Percentiles rank a stretch among this genome's conserved stretches.
These are phyloP conservation scores for Aphelocoma coerulescens DNA, from an alignment of 2,113 vertebrate genomes.

Conservation along the genomic window DNA sequence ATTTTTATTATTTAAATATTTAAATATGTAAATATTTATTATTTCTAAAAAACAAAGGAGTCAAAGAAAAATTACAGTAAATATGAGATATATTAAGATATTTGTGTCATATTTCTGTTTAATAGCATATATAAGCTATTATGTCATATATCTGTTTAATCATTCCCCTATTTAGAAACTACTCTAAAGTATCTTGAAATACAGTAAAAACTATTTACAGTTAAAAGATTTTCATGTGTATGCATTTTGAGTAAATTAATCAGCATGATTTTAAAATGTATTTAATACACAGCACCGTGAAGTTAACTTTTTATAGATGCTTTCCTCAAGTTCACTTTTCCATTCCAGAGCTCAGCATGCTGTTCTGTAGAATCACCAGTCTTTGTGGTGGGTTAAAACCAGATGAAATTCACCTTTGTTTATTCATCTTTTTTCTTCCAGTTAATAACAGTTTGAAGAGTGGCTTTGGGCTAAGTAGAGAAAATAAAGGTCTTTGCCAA, in stretches of 20 bases:
- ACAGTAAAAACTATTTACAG: not conserved
- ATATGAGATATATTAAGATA: conserved; percentile 32
- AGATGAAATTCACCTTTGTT: not conserved
- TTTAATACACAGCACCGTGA: not conserved
- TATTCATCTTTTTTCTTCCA: not conserved
- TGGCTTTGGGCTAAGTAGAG: not conserved
- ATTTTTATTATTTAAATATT: not conserved
- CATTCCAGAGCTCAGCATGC: not conserved
- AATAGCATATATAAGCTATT: not conserved
- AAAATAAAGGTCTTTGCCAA: not conserved
- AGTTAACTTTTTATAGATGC: not conserved
- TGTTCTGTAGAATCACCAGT: not conserved
- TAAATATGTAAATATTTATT: no score
- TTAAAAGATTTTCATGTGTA: not conserved
- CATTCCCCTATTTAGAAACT: not conserved
- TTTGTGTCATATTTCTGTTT: not conserved
- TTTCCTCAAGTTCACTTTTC: not conserved
- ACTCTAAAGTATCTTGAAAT: not conserved
- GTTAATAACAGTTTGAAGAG: not conserved
- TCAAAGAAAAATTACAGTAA: not conserved
- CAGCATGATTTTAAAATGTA: not conserved
- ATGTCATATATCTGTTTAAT: not conserved
- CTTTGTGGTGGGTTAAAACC: not conserved
- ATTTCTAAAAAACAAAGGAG: conserved; percentile 21
- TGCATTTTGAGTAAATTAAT: not conserved